These are phyloP conservation scores for Panthera leo DNA, from an alignment of 2,113 vertebrate genomes.

Conservation along the genomic window DNA sequence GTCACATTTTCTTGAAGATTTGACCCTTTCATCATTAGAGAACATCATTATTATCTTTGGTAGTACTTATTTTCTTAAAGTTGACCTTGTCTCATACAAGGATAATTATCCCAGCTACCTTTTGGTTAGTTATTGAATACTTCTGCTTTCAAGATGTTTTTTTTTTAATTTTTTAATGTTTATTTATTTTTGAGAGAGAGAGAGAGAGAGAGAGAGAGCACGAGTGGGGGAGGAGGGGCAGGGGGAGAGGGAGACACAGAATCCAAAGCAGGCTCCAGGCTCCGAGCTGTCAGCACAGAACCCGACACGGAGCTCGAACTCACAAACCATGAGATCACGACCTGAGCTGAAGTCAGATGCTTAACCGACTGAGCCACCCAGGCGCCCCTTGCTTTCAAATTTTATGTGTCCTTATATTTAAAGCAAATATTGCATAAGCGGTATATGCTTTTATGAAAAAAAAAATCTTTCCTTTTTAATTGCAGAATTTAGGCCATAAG, in stretches of 20 bases:
- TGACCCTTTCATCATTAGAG: not conserved
- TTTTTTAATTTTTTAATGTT: no score
- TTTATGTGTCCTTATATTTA: not conserved
- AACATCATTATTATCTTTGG: not conserved
- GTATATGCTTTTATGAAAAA: not conserved
- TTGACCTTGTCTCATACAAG: not conserved
- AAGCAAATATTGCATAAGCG: not conserved
- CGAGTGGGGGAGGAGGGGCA: no score
- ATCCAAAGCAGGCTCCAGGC: no score
- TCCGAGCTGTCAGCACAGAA: no score
- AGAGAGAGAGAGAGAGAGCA: no score
- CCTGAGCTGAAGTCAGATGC: no score
- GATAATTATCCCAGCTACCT: not conserved
- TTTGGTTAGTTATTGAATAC: not conserved
- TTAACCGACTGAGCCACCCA: no score
- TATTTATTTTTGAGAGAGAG: no score
- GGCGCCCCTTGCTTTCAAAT: not conserved
- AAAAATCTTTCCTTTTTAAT: not conserved
- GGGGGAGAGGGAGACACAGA: no score
- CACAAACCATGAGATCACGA: no score
- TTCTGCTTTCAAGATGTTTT: not conserved
- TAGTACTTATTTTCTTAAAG: slow-evolving; percentile 17
- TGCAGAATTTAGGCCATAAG: not conserved
- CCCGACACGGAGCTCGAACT: no score
- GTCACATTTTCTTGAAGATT: not conserved